A percentile compares a stretch with the other conserved stretches of the same genome.
Evolutionary conservation across 2,797 vertebrate species (phyloP).

Genomic region (Chanos chanos): DNA sequence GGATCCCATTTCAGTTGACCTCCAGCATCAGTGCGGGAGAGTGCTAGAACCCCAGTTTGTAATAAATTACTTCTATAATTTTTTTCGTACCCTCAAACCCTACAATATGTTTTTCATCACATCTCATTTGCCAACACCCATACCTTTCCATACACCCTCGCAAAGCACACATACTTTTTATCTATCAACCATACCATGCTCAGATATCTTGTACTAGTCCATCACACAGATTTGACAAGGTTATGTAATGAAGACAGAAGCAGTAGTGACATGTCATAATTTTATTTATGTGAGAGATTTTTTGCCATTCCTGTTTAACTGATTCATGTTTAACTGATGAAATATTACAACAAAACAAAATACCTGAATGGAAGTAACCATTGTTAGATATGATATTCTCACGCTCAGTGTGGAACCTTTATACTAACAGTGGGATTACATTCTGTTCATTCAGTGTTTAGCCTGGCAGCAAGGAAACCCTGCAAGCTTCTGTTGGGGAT

Average conservation of each 20-base stretch:
- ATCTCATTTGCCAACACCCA: too few relatives aligned
- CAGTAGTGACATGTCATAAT: background rate
- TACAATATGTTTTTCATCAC: too few relatives aligned
- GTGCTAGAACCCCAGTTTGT: constrained; percentile 2
- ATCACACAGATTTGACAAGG: background rate
- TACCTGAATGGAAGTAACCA: constrained; percentile 43
- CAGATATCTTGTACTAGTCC: too few relatives aligned
- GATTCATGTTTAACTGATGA: background rate
- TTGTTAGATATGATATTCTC: constrained; percentile 40
- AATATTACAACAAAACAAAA: background rate
- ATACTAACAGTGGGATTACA: constrained; percentile 43
- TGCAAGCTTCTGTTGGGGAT: constrained; percentile 33
- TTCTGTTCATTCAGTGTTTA: constrained; percentile 32
- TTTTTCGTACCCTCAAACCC: too few relatives aligned
- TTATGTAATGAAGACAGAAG: background rate
- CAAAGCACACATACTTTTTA: too few relatives aligned
- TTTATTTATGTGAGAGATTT: background rate
- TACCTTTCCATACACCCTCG: too few relatives aligned
- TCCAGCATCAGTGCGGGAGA: constrained; percentile 35
- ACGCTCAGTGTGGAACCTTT: constrained; percentile 35
- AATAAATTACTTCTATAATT: constrained; percentile 22
- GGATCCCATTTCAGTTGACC: constrained; percentile 64
- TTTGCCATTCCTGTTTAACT: background rate
- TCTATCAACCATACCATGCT: too few relatives aligned
- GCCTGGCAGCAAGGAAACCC: constrained; percentile 11